A percentile compares a stretch with the other conserved stretches of the same genome.
phyloP scores from a whole-genome alignment of 2,113 vertebrate species.

The Sander vitreus region DNA sequence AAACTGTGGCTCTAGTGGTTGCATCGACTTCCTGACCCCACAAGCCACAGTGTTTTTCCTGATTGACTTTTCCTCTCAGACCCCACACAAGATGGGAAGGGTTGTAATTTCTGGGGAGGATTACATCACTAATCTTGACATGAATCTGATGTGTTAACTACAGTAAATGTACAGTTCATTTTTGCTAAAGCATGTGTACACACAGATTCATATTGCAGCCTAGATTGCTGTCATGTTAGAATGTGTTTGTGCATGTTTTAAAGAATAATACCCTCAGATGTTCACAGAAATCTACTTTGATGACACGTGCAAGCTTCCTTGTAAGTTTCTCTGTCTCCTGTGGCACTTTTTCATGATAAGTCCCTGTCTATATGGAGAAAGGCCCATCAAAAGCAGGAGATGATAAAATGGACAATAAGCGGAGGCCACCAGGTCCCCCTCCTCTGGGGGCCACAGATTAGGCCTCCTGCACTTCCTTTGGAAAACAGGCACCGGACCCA shows the following conservation, averaged over 20 bases:
- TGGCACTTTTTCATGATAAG: slow-evolving; percentile 67
- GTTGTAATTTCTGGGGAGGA: slow-evolving; percentile 47
- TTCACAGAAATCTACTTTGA: slow-evolving; percentile 18
- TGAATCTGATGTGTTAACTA: not conserved
- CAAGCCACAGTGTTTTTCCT: slow-evolving; percentile 66
- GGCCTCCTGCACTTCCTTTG: slow-evolving; percentile 90
- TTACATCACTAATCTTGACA: slow-evolving; percentile 22
- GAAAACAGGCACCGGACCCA: slow-evolving; percentile 88
- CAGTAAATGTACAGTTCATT: not conserved
- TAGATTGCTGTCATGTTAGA: not conserved
- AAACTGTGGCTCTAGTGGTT: slow-evolving; percentile 71
- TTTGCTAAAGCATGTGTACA: not conserved
- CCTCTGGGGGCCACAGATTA: slow-evolving; percentile 89
- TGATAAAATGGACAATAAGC: slow-evolving; percentile 91
- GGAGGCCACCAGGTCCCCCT: slow-evolving; percentile 83
- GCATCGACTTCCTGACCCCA: slow-evolving; percentile 76
- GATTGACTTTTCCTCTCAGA: slow-evolving; percentile 68
- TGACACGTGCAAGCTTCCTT: slow-evolving; percentile 31
- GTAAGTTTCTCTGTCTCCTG: slow-evolving; percentile 40
- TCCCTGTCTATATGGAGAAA: slow-evolving; percentile 67
- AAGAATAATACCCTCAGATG: not conserved
- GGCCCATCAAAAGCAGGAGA: slow-evolving; percentile 76
- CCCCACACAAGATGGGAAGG: slow-evolving; percentile 48
- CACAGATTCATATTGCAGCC: not conserved
- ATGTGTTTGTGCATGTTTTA: not conserved